Evolutionary conservation across 2,797 vertebrate genomes (phyloP).

Genomic region (Typhlichthys subterraneus): DNA sequence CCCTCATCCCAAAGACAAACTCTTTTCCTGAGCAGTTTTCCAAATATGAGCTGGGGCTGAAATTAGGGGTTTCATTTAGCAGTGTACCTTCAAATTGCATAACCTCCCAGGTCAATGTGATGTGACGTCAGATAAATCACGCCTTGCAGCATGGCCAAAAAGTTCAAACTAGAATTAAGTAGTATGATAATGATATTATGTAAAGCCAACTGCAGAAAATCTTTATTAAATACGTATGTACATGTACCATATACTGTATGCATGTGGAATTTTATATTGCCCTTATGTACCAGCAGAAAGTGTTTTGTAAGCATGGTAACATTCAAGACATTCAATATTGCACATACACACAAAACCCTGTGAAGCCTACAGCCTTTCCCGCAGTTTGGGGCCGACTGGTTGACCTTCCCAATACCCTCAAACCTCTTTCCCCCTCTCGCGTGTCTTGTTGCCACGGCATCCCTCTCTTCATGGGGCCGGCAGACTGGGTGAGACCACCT

Average conservation of each 20-base stretch:
- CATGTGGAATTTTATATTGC: constrained; percentile 61
- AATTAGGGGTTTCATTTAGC: no score
- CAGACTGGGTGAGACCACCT: constrained; percentile 43
- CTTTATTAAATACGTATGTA: constrained; percentile 56
- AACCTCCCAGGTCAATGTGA: no score
- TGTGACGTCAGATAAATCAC: background rate
- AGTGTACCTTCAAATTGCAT: no score
- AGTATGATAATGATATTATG: constrained; percentile 40
- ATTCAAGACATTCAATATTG: constrained; percentile 35
- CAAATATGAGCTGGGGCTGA: no score
- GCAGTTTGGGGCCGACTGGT: constrained; percentile 60
- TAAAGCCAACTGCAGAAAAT: constrained; percentile 33
- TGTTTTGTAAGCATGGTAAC: constrained; percentile 54
- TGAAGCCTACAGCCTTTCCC: constrained; percentile 51
- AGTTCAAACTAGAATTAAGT: constrained; percentile 28
- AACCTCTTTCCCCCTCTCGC: constrained; percentile 6
- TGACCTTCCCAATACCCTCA: constrained; percentile 12
- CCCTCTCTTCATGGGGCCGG: constrained; percentile 66
- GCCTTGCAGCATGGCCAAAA: constrained; percentile 48
- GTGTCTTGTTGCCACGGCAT: constrained; percentile 27
- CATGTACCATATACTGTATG: constrained; percentile 55
- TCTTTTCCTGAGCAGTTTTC: no score
- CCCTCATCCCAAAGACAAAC: no score
- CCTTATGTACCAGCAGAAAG: constrained; percentile 71
- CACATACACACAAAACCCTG: constrained; percentile 44